Evolutionary conservation across 2,888 invertebrate genomes (phyloP), one percentile per base, ranked within the genome.

Genomic region (Sialis lutaria): DNA sequence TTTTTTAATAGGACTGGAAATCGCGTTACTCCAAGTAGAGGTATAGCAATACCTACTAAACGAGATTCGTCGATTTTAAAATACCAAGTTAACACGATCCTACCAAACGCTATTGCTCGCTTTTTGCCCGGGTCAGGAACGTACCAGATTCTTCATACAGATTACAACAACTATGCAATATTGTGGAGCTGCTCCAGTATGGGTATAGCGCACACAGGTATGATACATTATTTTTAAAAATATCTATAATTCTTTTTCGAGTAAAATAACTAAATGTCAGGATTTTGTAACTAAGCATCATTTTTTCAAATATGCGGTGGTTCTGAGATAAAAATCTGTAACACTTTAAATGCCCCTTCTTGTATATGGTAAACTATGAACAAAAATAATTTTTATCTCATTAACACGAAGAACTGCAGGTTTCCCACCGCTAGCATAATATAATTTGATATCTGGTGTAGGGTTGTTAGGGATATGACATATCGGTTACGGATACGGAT

Each of bases 131-230:
- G 82, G 42, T 76, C 80, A 6, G 83, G 83, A 1, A 73, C 73
- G 52, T 84, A 84, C 65, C 74, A 75, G 63, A 68, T 84, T 42
- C 68, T 84, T 30, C 75, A 76, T 57, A 82, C 83, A 0, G 83
- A 84, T 63, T 84, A 83, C 62, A 70, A 72, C 1, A 73, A 73
- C 57, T 82, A 77, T 63, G 82, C 82, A 35, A 70, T 84, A 50
- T 58, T 84, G 43, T 84, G 82, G 77, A 81, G 82, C 4, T 84
- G 84, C 56, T 74, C 77, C 13, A 79, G 76, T 61, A 68, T 79
- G 51, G 75, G 74, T 45, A 55, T 80, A 42, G 69, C 75, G 47
- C 73, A 79, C 58, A 67, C 75, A 59, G 79, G 79, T 78, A 58
- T 32, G 32, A 32, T 22, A 1, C 1, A n/a, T 6, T 22, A 13